Percentiles rank a stretch among this genome's conserved stretches.
phyloP scores from a whole-genome alignment of 2,888 invertebrate species.

The Leucozona laternaria region DNA sequence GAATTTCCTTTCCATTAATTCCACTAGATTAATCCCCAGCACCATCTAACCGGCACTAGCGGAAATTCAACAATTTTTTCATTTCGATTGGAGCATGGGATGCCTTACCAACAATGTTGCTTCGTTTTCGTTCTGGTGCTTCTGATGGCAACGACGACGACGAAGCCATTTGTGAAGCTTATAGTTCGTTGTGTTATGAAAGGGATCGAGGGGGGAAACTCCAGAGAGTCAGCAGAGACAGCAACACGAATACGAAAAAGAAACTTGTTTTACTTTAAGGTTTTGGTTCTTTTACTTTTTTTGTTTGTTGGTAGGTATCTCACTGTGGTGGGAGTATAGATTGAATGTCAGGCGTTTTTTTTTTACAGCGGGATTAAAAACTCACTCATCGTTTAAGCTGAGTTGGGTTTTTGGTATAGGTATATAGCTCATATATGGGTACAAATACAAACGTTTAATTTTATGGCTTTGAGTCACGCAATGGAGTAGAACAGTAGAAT shows the following conservation, averaged over 20 bases:
- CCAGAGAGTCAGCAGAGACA: conserved; percentile 27
- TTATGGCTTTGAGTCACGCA: conserved; percentile 52
- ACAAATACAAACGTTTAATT: conserved; percentile 7
- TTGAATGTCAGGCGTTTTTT: conserved; percentile 11
- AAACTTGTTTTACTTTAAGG: conserved; percentile 61
- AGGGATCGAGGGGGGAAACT: conserved; percentile 12
- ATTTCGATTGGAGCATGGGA: conserved; percentile 64
- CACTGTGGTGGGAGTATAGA: conserved; percentile 12
- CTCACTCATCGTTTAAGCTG: conserved; percentile 61
- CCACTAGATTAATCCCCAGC: conserved; percentile 83
- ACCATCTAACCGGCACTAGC: conserved; percentile 81
- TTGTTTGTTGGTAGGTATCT: conserved; percentile 14
- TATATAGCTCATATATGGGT: background rate
- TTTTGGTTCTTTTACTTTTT: conserved; percentile 43
- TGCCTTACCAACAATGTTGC: conserved; percentile 32
- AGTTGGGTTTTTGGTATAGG: too few relatives aligned
- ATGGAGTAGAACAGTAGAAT: conserved; percentile 51
- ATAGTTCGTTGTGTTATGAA: conserved; percentile 29
- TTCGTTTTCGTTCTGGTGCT: conserved; percentile 33
- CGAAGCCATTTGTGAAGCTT: conserved; percentile 57
- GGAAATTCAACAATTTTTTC: conserved; percentile 75
- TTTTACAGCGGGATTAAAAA: conserved; percentile 34
- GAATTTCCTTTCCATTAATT: conserved; percentile 84
- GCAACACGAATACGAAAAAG: conserved; percentile 29
- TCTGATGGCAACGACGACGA: conserved; percentile 39